phyloP scores from a whole-genome alignment of 2,113 vertebrate species.

The Oncorhynchus gorbuscha region DNA sequence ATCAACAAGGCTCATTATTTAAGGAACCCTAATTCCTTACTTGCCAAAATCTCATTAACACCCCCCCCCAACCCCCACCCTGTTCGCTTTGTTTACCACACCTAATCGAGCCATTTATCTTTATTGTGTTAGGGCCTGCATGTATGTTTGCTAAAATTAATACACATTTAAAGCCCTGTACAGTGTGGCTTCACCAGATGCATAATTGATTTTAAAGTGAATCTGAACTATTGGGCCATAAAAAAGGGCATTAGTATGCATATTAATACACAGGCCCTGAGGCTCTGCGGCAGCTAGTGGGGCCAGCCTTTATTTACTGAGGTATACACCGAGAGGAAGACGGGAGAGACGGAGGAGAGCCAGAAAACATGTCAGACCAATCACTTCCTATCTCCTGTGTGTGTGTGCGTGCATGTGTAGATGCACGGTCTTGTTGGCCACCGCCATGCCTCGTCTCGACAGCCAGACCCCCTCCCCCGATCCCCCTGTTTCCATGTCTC shows the following conservation, averaged over 20 bases:
- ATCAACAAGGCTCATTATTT: constrained; percentile 64
- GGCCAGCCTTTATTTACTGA: constrained; percentile 51
- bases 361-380: constrained; percentile 35
- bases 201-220: constrained; percentile 69
- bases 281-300: constrained; percentile 36
- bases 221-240: constrained; percentile 65
- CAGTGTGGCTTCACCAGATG: constrained; percentile 59
- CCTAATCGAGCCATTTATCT: constrained; percentile 67
- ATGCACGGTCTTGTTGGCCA: too few relatives aligned
- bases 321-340: constrained; percentile 1
- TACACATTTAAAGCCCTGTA: constrained; percentile 53
- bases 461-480: too few relatives aligned
- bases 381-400: constrained; percentile 7
- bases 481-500: too few relatives aligned
- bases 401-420: neutral
- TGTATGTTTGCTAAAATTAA: constrained; percentile 68
- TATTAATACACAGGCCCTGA: constrained; percentile 53
- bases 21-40: constrained; percentile 63
- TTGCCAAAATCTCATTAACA: constrained; percentile 63
- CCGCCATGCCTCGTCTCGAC: neutral
- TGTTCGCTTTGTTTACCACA: constrained; percentile 51
- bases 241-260: constrained; percentile 66
- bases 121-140: constrained; percentile 62
- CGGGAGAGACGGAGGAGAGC: neutral
- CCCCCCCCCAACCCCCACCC: neutral